These are phyloP conservation scores for Podarcis lilfordi DNA, from an alignment of 2,797 vertebrate species.

Conservation along the genomic window DNA sequence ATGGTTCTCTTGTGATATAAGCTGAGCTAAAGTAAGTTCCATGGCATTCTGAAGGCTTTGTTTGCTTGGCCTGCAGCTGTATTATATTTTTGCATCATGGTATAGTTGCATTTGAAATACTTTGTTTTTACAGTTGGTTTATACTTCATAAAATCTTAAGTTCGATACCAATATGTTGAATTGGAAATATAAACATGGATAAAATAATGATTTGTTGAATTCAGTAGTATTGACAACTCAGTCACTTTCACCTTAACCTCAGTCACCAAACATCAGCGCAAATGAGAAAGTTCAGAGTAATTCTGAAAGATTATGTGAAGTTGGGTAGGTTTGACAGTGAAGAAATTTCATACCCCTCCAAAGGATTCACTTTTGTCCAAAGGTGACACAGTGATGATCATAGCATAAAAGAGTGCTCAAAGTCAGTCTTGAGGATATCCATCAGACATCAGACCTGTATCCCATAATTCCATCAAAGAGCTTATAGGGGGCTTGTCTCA, in stretches of 20 bases:
- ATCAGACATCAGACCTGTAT: background rate
- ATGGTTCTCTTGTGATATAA: constrained; percentile 21
- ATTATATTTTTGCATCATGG: background rate
- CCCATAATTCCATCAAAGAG: background rate
- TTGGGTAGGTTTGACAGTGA: background rate
- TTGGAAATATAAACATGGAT: background rate
- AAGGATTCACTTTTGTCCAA: background rate
- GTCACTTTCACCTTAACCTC: background rate
- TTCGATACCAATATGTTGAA: background rate
- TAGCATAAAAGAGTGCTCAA: background rate
- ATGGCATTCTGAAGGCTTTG: background rate
- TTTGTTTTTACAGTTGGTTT: background rate
- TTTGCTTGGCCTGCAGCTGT: background rate
- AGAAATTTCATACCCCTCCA: background rate
- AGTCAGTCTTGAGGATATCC: background rate
- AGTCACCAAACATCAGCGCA: background rate
- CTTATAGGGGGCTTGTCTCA: background rate
- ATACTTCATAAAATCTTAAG: background rate
- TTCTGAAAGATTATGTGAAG: background rate
- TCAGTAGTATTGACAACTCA: background rate
- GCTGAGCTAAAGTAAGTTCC: constrained; percentile 40
- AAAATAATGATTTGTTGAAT: background rate
- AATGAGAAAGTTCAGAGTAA: background rate
- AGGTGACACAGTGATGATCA: background rate
- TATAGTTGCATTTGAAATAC: background rate